Percentiles rank a stretch among this genome's conserved stretches.
Conservation (phyloP, 2,797 vertebrate genomes). For the Cyprinella venusta region DNA sequence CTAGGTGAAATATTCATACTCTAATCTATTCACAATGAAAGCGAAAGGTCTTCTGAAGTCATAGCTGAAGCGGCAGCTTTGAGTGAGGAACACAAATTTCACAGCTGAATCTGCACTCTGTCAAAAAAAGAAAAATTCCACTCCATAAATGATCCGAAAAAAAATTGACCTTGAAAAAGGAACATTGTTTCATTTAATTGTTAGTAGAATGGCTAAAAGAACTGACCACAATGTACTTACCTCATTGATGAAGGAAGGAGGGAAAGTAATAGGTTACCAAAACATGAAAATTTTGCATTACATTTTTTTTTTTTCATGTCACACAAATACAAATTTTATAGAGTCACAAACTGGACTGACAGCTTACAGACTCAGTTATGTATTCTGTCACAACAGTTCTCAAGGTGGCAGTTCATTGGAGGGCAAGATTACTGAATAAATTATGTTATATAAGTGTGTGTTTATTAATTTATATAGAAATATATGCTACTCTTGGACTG, state of each 20-base stretch:
- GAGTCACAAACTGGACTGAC: not conserved
- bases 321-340: not conserved
- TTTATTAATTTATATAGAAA: not conserved
- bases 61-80: not conserved
- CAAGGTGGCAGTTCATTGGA: not conserved
- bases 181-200: not conserved
- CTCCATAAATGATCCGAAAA: not conserved
- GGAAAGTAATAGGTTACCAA: not conserved
- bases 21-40: not conserved
- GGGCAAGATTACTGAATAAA: not conserved
- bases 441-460: not conserved
- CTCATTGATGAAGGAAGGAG: not conserved
- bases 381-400: not conserved
- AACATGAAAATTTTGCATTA: not conserved
- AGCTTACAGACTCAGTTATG: not conserved
- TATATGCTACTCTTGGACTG: not conserved
- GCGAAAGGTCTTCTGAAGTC: not conserved
- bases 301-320: not conserved
- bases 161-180: not conserved
- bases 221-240: not conserved
- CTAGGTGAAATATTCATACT: not conserved
- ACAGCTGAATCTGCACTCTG: not conserved
- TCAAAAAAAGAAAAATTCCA: not conserved
- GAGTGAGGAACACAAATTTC: not conserved
- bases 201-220: not conserved